These are phyloP conservation scores for Perodicticus potto DNA, from an alignment of 2,797 vertebrate genomes.

Conservation along the genomic window DNA sequence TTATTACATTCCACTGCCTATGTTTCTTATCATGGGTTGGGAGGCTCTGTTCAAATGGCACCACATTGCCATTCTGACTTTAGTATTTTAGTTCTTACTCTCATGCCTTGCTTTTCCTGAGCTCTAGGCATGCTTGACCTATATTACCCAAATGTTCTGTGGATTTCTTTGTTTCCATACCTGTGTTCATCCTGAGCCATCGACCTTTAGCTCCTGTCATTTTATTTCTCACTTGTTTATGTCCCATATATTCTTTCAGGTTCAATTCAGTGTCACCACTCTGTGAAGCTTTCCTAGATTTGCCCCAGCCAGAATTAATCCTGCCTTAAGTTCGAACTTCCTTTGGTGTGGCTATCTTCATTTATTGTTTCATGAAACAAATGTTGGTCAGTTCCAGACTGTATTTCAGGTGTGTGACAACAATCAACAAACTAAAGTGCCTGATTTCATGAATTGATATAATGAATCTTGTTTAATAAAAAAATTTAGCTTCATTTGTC, in stretches of 20 bases:
- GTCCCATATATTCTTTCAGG: not conserved
- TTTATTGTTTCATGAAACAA: slow-evolving; percentile 20
- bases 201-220: not conserved
- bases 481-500: not conserved
- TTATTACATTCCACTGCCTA: not conserved
- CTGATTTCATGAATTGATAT: not conserved
- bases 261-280: not conserved
- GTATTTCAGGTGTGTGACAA: not conserved
- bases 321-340: not conserved
- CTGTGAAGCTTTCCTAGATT: not conserved
- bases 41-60: not conserved
- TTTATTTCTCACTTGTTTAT: not conserved
- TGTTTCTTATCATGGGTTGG: not conserved
- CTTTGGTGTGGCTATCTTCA: not conserved
- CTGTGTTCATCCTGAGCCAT: not conserved
- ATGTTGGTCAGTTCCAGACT: not conserved
- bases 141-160: not conserved
- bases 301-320: not conserved
- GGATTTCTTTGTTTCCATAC: not conserved
- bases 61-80: not conserved
- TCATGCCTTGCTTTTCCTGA: not conserved
- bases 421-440: not conserved
- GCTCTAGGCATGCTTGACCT: not conserved
- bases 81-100: not conserved
- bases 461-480: not conserved